A percentile compares a stretch with the other conserved stretches of the same genome.
Conservation (phyloP, 2,888 invertebrate genomes). For the Graphium colonna region DNA sequence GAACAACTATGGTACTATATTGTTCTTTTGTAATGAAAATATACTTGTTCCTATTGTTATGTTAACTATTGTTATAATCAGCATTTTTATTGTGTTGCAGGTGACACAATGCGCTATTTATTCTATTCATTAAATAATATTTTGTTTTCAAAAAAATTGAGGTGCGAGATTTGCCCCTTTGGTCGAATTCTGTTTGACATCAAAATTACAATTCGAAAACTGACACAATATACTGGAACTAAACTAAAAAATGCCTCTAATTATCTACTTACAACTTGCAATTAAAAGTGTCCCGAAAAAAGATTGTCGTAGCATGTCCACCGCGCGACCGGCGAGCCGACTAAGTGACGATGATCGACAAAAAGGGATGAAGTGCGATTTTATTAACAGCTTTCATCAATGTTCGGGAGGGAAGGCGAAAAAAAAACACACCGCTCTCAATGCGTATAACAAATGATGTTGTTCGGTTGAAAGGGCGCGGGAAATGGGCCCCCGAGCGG, state of each 20-base stretch:
- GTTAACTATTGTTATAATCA: no score
- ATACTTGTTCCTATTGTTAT: background rate
- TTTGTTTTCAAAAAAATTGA: no score
- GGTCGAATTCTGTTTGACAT: no score
- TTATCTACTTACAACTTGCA: no score
- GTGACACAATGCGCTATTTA: no score
- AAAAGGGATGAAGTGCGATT: conserved; percentile 77
- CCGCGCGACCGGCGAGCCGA: conserved; percentile 42
- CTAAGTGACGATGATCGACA: conserved; percentile 80
- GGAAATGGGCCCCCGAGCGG: conserved; percentile 46
- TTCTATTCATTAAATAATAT: no score
- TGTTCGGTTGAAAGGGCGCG: conserved; percentile 55
- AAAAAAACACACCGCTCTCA: conserved; percentile 64
- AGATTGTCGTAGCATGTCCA: conserved; percentile 30
- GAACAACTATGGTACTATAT: no score
- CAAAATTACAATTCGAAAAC: no score
- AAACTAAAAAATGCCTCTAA: no score
- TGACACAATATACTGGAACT: no score
- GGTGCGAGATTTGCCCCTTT: no score
- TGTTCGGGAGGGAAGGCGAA: conserved; percentile 36
- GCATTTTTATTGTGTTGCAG: no score
- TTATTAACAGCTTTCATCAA: conserved; percentile 76
- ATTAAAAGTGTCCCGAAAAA: conserved; percentile 1
- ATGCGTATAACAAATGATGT: conserved; percentile 76
- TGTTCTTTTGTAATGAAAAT: background rate